Base-by-base conservation (phyloP, 2,113 vertebrate species). In the Phyllopteryx taeniolatus region DNA sequence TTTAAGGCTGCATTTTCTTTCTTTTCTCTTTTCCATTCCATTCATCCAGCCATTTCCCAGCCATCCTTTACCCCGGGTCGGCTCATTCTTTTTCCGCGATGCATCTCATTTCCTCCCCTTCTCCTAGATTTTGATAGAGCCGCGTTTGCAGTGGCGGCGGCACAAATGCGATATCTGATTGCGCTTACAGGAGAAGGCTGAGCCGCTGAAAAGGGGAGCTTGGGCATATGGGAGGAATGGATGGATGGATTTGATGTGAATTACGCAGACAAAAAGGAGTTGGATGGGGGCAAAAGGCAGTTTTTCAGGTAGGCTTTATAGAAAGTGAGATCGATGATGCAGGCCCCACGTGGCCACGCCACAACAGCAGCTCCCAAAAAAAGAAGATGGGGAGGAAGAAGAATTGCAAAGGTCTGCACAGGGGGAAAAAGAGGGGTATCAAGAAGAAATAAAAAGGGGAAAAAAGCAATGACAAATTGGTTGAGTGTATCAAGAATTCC, bases 401-500 rank as follows among this genome's bases (percentile, higher is more conserved):
- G 78, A 85, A 89, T 88, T 86, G 81, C 81, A 86, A 70, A 72
- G 78, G 83, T 76, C 83, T 78, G 74, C 82, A 73, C 14, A 2
- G 27, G 44, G 31, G 54, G 77, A 81, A 65, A 86, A 90, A 89
- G 83, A 85, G 82, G 79, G 88, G 76, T 78, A 92, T 77, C 80
- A 85, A 87, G 89, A 85, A 87, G 80, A 83, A 86, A 85, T 81
- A 77, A 88, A 89, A 89, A 79, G 70, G 12, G 19, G 20, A 11
- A 3, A 8, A 14, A 90, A 86, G 87, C 88, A 89, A 88, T 93
- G 92, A 94, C 93, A 94, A 93, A 94, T 93, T 93, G 93, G 87
- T 90, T 64, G 86, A 92, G 92, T 93, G 91, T 93, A 91, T 94
- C 89, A 90, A 87, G 83, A 93, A 94, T 94, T 93, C 93, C 93